A percentile compares a stretch with the other conserved stretches of the same genome.
Conservation (phyloP, 2,888 invertebrate genomes). For the Apodemia hepburni region DNA sequence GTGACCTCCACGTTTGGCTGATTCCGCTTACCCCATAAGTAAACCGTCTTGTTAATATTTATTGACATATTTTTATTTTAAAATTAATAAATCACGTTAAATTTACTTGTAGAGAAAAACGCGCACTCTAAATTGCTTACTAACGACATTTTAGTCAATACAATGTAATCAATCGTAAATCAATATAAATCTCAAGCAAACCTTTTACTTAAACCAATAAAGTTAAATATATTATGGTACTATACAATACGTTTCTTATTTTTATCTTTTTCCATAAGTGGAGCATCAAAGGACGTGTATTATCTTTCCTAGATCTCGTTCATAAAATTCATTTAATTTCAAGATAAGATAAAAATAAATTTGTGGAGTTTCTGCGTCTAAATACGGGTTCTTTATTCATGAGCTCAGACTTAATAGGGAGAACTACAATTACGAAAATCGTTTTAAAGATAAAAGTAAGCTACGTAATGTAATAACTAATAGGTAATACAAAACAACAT, state of each 20-base stretch:
- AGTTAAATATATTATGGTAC: slow-evolving; percentile 2
- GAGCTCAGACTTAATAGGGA: background rate
- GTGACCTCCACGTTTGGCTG: too few species aligned
- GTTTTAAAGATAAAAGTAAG: slow-evolving; percentile 17
- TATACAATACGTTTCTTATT: slow-evolving; percentile 7
- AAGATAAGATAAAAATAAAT: slow-evolving; percentile 15
- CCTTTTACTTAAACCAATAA: slow-evolving; percentile 1
- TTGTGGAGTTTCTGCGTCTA: slow-evolving; percentile 13
- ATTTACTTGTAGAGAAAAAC: too few species aligned
- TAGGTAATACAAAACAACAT: slow-evolving; percentile 36
- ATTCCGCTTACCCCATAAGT: too few species aligned
- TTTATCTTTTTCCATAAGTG: slow-evolving; percentile 11
- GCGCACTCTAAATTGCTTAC: too few species aligned
- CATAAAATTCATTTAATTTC: slow-evolving; percentile 14
- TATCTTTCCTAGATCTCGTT: slow-evolving; percentile 14
- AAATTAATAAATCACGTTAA: too few species aligned
- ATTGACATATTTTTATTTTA: too few species aligned
- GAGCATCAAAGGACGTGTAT: slow-evolving; percentile 14
- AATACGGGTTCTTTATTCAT: slow-evolving; percentile 11
- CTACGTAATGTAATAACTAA: slow-evolving; percentile 17
- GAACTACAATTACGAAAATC: slow-evolving; percentile 12
- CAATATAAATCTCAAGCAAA: background rate
- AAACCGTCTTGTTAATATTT: too few species aligned
- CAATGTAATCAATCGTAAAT: slow-evolving; percentile 36
- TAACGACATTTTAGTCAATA: slow-evolving; percentile 33